These are phyloP conservation scores for Amphipyra berbera DNA, from an alignment of 2,888 invertebrate genomes.

Conservation along the genomic window DNA sequence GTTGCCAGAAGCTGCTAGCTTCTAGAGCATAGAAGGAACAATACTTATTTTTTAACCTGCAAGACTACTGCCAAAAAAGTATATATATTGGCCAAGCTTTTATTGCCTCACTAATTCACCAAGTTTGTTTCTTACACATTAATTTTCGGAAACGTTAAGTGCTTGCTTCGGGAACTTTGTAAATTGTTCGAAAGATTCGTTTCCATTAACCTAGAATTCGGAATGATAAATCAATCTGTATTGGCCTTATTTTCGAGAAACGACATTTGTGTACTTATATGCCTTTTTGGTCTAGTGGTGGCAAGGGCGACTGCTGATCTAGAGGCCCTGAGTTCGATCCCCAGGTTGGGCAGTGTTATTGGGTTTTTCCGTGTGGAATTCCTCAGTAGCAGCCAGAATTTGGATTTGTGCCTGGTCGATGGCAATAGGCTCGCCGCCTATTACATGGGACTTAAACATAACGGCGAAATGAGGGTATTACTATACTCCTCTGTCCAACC, in stretches of 20 bases:
- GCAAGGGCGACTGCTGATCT: no score
- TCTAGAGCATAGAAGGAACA: slow-evolving; percentile 45
- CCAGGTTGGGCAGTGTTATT: no score
- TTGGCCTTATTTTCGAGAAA: slow-evolving; percentile 10
- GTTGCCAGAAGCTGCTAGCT: slow-evolving; percentile 38
- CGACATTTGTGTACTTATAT: slow-evolving; percentile 23
- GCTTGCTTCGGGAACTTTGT: slow-evolving; percentile 54
- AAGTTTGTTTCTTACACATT: slow-evolving; percentile 64
- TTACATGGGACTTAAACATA: no score
- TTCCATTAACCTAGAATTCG: slow-evolving; percentile 40
- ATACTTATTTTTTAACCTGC: slow-evolving; percentile 50
- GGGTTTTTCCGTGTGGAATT: no score
- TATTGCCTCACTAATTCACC: slow-evolving; percentile 67
- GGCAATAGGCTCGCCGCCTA: no score
- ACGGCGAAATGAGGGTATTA: no score
- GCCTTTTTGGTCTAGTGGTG: no score
- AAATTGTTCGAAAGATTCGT: slow-evolving; percentile 24
- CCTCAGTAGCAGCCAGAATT: no score
- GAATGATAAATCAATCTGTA: slow-evolving; percentile 42
- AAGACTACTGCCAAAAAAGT: slow-evolving; percentile 58
- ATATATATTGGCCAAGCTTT: slow-evolving; percentile 57
- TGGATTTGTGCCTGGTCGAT: no score
- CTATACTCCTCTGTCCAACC: no score
- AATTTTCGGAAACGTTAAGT: slow-evolving; percentile 65
- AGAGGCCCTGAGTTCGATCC: no score